Percentiles rank a stretch among this genome's conserved stretches.
Conservation (phyloP, 2,113 vertebrate species). For the Rhynchomys soricoides region DNA sequence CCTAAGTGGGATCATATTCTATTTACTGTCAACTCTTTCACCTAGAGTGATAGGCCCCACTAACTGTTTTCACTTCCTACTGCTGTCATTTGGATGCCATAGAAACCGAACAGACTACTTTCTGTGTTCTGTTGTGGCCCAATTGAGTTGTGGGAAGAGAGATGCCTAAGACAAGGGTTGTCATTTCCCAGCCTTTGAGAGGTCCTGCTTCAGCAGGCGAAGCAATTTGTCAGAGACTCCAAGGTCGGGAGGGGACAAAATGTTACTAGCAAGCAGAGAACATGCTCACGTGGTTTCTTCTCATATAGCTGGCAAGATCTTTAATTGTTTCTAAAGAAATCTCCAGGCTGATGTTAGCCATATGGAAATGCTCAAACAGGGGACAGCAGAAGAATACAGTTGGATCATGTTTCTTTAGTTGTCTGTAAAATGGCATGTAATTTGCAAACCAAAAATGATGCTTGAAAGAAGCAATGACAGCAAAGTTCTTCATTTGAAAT, state of each 20-base stretch:
- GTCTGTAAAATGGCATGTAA: conserved; percentile 75
- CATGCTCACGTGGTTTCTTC: conserved; percentile 50
- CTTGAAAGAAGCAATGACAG: conserved; percentile 68
- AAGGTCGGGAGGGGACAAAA: conserved; percentile 11
- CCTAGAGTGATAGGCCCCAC: background rate
- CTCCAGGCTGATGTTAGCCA: conserved; percentile 61
- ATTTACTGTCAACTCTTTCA: background rate
- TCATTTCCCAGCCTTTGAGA: conserved; percentile 54
- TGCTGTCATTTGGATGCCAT: conserved; percentile 37
- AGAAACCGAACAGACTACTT: conserved; percentile 51
- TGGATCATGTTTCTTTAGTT: conserved; percentile 73
- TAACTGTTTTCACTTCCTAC: conserved; percentile 42
- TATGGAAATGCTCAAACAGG: conserved; percentile 72
- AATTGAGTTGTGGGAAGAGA: conserved; percentile 46
- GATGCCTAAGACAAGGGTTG: conserved; percentile 51
- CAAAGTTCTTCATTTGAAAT: conserved; percentile 66
- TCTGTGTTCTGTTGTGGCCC: conserved; percentile 39
- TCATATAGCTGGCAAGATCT: conserved; percentile 65
- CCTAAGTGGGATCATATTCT: background rate
- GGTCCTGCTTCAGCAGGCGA: background rate
- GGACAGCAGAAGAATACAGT: conserved; percentile 69
- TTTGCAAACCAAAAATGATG: conserved; percentile 76
- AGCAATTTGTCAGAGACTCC: conserved; percentile 40
- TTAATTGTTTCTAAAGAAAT: conserved; percentile 79
- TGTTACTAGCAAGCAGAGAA: conserved; percentile 66